Evolutionary conservation across 2,797 vertebrate species (phyloP), one percentile per base, ranked within the genome.

Genomic region (Xyrichtys novacula): DNA sequence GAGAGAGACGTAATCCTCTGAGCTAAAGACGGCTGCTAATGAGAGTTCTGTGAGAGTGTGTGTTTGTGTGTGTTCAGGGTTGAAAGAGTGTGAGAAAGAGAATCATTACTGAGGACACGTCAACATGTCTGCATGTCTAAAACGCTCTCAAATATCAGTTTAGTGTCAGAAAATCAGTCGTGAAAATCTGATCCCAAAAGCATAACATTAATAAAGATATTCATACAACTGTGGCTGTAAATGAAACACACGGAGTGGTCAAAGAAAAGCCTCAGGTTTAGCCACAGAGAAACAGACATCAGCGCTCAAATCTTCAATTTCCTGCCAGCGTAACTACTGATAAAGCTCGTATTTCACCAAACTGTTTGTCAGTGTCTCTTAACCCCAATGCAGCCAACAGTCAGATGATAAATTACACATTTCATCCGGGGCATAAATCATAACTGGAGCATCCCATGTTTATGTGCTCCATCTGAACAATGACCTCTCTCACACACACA

Each of bases 381-480:
- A 55, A 77, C 53, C 66, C 42, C 32, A 62, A 78, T 64, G 26
- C 44, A 60, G 52, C 62, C 8, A 36, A 49, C 55, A 28, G 63
- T 47, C 62, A 55, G 38, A 65, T 76, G 84, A 86, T 78, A 54
- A 64, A 86, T 83, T 50, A 70, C 63, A 60, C 25, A 16, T 66
- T 68, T 47, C 16, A 61, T 36, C 47, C 58, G 5, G 25, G 61
- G 49, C 34, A 83, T 76, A 65, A 82, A 76, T 74, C 72, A 76
- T 65, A 58, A 23, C 17, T 54, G 56, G 15, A 34, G 52, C 48
- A 72, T 69, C 22, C 65, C n/a, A 69, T 40, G 62, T 53, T 55
- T 47, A 40, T 53, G 60, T 77, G 61, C 63, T 71, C 48, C 22
- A 15, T 53, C 23, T 65, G 44, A 74, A 59, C 76, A 84, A 75